phyloP scores from a whole-genome alignment of 2,888 invertebrate genomes.

The Eupsilia transversa region DNA sequence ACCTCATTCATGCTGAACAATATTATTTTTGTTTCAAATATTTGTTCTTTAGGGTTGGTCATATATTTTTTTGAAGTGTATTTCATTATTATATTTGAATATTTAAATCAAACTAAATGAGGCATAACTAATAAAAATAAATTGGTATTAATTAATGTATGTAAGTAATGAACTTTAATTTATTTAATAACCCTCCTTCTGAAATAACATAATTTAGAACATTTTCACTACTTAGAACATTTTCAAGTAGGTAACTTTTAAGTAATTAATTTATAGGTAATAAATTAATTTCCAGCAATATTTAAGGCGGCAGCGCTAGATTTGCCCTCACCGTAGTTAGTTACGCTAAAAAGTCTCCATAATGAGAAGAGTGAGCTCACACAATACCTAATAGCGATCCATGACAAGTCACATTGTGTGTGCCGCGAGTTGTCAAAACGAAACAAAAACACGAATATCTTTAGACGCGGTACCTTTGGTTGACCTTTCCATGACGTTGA shows the following conservation, averaged over 20 bases:
- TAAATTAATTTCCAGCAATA: neutral
- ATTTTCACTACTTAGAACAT: neutral
- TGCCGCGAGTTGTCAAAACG: no score
- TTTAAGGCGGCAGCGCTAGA: neutral
- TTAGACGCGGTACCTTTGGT: no score
- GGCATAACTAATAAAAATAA: slow-evolving; percentile 41
- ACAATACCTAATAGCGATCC: no score
- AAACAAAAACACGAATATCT: no score
- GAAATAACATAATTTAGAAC: neutral
- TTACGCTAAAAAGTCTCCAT: no score
- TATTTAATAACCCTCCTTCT: neutral
- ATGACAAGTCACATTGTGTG: no score
- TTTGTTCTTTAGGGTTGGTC: slow-evolving; percentile 28
- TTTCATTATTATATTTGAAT: slow-evolving; percentile 3
- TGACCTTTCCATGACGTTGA: no score
- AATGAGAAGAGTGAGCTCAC: no score
- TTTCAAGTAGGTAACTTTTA: neutral
- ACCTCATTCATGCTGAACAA: slow-evolving; percentile 30
- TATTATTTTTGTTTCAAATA: slow-evolving; percentile 20
- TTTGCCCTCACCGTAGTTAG: no score
- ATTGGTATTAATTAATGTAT: slow-evolving; percentile 11
- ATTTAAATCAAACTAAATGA: slow-evolving; percentile 33
- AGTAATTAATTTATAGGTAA: no score
- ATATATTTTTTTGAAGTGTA: slow-evolving; percentile 25
- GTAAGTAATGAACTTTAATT: slow-evolving; percentile 20